Conservation (phyloP, 2,888 invertebrate species). For the Nymphalis c-album region DNA sequence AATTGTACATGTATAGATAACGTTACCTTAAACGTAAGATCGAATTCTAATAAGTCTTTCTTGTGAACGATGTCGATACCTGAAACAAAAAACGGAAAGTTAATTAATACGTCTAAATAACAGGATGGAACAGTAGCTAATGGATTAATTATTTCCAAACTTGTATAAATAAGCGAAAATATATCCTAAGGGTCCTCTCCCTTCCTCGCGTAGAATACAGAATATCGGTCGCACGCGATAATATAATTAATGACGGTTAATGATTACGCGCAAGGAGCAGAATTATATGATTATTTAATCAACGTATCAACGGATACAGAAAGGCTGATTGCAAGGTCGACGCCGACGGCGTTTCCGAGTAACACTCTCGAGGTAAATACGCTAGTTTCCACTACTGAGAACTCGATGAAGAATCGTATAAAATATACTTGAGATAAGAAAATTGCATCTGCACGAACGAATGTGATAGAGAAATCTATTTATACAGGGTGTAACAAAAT, state of each 20-base stretch:
- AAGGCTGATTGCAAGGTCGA: conserved; percentile 48
- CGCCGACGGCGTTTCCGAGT: conserved; percentile 32
- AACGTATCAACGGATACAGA: conserved; percentile 24
- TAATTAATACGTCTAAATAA: neutral
- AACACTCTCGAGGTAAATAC: conserved; percentile 36
- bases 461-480: neutral
- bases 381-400: conserved; percentile 20
- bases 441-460: neutral
- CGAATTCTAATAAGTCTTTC: neutral
- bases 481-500: too few relatives aligned
- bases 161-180: neutral
- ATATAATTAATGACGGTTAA: conserved; percentile 1
- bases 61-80: neutral
- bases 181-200: neutral
- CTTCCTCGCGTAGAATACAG: neutral
- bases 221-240: conserved; percentile 11
- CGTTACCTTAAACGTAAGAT: conserved; percentile 2
- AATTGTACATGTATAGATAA: neutral
- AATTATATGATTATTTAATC: conserved; percentile 9
- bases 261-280: neutral
- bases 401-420: conserved; percentile 15
- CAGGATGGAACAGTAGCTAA: neutral
- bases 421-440: conserved; percentile 8
- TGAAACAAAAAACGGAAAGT: conserved; percentile 8
- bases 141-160: neutral